Evolutionary conservation across 2,113 vertebrate species (phyloP).

Genomic region (Oceanites oceanicus): DNA sequence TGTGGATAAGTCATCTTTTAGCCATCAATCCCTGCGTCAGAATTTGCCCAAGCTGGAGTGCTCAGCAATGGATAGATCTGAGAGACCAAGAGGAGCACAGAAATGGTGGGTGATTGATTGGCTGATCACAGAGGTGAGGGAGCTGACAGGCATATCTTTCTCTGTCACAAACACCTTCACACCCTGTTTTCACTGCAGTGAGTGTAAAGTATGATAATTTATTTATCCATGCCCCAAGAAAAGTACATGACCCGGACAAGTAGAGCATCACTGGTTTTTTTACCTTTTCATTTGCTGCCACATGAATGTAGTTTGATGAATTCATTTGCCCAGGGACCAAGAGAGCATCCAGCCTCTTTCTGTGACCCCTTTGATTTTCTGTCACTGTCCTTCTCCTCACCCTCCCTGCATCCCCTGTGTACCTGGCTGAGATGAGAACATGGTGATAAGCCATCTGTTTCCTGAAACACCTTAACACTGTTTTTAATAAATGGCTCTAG

Average conservation of each 20-base stretch:
- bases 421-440: neutral
- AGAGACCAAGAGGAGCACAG: neutral
- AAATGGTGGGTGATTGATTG: neutral
- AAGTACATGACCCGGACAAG: neutral
- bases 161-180: neutral
- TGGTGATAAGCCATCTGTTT: neutral
- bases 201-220: neutral
- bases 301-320: neutral
- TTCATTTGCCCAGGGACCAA: neutral
- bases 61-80: neutral
- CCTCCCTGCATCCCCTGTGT: neutral
- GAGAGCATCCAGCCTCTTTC: neutral
- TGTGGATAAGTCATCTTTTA: neutral
- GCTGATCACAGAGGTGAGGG: neutral
- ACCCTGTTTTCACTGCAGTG: neutral
- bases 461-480: neutral
- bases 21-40: neutral
- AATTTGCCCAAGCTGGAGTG: neutral
- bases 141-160: neutral
- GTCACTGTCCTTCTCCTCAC: neutral
- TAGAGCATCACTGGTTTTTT: neutral
- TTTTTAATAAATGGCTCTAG: neutral
- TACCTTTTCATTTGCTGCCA: neutral
- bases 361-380: slow-evolving; percentile 9
- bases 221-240: neutral